Percentiles rank a stretch among this genome's conserved stretches.
Conservation (phyloP, 2,888 invertebrate species). For the Parascotia fuliginaria region DNA sequence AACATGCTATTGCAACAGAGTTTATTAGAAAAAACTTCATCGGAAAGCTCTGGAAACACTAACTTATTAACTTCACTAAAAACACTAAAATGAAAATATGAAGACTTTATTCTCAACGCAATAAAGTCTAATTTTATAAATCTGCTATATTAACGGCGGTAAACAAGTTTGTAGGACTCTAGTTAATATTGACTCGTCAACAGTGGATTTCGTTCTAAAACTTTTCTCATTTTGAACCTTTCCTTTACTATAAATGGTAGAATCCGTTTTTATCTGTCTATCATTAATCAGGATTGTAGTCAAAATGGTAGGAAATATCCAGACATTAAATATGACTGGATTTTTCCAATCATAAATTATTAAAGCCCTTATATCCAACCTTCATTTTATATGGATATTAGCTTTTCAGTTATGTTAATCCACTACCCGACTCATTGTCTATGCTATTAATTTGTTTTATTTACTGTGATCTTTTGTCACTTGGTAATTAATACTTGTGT, state of each 20-base stretch:
- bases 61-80: constrained; percentile 14
- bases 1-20: constrained; percentile 50
- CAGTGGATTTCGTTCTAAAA: constrained; percentile 76
- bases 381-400: too few species aligned
- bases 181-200: constrained; percentile 83
- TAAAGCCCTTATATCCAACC: too few species aligned
- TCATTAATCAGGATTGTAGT: constrained; percentile 3
- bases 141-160: constrained; percentile 10
- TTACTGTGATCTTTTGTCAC: too few species aligned
- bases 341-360: too few species aligned
- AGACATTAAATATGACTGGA: too few species aligned
- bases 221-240: constrained; percentile 82
- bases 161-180: constrained; percentile 61
- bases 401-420: too few species aligned
- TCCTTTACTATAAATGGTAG: constrained; percentile 38
- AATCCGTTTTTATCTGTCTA: constrained; percentile 47
- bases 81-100: not conserved
- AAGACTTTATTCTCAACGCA: not conserved
- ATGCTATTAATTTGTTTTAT: too few species aligned
- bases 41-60: constrained; percentile 57
- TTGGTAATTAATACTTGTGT: too few species aligned
- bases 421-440: too few species aligned
- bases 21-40: constrained; percentile 81
- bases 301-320: not conserved
- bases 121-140: constrained; percentile 17